Evolutionary conservation across 2,113 vertebrate species (phyloP).

Genomic region (Cryptoleucopteryx plumbea): DNA sequence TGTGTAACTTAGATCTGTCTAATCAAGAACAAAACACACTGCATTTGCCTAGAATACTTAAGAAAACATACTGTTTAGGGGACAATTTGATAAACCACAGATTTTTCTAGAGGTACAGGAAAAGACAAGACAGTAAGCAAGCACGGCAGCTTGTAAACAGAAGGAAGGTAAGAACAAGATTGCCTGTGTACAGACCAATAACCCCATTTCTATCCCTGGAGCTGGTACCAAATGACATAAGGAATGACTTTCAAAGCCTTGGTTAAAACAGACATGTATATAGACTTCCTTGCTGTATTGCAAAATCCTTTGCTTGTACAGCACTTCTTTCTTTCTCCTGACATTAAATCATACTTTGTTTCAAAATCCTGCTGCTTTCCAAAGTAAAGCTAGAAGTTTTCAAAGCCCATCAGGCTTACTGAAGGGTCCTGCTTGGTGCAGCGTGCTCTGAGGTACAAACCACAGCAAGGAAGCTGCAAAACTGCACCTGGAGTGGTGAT

Average conservation of each 20-base stretch:
- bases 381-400: neutral
- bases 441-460: neutral
- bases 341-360: neutral
- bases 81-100: neutral
- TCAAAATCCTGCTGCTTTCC: neutral
- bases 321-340: neutral
- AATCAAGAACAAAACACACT: neutral
- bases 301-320: neutral
- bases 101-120: neutral
- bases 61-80: neutral
- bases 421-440: neutral
- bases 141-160: neutral
- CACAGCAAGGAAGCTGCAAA: neutral
- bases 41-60: neutral
- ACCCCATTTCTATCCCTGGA: neutral
- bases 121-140: neutral
- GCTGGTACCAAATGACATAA: neutral
- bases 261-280: neutral
- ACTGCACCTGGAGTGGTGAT: neutral
- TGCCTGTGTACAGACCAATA: neutral
- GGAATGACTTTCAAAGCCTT: neutral
- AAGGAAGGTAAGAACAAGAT: neutral
- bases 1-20: too few species aligned
- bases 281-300: neutral
- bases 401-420: neutral